These are phyloP conservation scores for Heterochromis multidens DNA, from an alignment of 2,113 vertebrate species.

Conservation along the genomic window DNA sequence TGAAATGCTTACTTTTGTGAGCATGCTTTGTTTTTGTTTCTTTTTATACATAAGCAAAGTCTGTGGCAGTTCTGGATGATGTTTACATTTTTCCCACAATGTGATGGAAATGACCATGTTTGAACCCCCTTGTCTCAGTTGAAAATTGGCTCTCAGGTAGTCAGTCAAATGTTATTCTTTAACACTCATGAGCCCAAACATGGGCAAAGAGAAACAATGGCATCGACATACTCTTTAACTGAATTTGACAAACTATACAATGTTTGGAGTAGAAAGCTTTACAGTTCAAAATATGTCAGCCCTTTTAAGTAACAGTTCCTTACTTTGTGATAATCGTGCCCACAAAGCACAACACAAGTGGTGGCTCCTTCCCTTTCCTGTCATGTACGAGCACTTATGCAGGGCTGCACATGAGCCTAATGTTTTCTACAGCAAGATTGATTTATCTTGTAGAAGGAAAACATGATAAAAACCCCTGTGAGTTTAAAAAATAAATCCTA, in stretches of 20 bases:
- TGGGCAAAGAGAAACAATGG: rapidly evolving
- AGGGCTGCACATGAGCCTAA: background rate
- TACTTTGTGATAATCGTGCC: background rate
- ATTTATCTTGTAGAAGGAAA: background rate
- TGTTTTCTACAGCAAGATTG: background rate
- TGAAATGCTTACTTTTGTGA: background rate
- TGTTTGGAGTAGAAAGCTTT: background rate
- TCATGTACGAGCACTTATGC: background rate
- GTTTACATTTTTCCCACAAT: background rate
- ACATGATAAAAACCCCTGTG: rapidly evolving
- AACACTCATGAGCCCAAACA: background rate
- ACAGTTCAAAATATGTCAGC: background rate
- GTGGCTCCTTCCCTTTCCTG: background rate
- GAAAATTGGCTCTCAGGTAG: rapidly evolving
- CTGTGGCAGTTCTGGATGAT: background rate
- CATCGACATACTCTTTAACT: background rate
- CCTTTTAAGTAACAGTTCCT: background rate
- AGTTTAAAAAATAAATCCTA: background rate
- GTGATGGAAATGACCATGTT: background rate
- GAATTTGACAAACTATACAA: background rate
- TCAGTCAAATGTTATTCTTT: background rate
- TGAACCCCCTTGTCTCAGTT: background rate
- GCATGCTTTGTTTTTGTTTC: background rate
- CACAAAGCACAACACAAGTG: background rate
- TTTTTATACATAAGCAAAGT: background rate